Conservation (phyloP, 2,113 vertebrate species). For the Acrocephalus kingi region DNA sequence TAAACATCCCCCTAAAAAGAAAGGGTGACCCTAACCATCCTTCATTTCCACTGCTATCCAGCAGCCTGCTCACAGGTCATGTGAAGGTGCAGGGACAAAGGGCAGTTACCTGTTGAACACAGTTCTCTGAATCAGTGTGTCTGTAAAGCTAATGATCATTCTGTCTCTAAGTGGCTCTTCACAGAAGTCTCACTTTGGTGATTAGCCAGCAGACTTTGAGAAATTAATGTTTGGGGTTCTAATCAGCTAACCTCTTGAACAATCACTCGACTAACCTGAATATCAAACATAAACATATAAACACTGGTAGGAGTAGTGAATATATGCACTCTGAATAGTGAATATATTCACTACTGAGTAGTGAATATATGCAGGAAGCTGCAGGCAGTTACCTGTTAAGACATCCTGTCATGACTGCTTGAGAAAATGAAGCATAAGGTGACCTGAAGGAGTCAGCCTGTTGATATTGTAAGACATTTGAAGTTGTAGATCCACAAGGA, state of each 20-base stretch:
- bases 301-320: not conserved
- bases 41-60: not conserved
- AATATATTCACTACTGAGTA: not conserved
- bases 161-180: not conserved
- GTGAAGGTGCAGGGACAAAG: not conserved
- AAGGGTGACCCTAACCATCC: not conserved
- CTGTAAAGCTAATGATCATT: not conserved
- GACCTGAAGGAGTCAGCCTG: not conserved
- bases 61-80: not conserved
- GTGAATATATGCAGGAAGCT: not conserved
- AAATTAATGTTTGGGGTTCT: not conserved
- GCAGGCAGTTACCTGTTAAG: not conserved
- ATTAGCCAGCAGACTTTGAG: not conserved
- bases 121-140: not conserved
- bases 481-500: not conserved
- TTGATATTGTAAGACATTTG: not conserved
- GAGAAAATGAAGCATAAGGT: not conserved
- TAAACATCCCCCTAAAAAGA: not conserved
- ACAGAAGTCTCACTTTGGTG: not conserved
- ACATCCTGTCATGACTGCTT: not conserved
- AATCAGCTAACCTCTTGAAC: not conserved
- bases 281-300: not conserved
- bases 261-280: not conserved
- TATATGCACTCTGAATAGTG: no score
- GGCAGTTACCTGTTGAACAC: not conserved